Base-by-base conservation (phyloP, 1,140 invertebrate species). In the Agrilus planipennis region DNA sequence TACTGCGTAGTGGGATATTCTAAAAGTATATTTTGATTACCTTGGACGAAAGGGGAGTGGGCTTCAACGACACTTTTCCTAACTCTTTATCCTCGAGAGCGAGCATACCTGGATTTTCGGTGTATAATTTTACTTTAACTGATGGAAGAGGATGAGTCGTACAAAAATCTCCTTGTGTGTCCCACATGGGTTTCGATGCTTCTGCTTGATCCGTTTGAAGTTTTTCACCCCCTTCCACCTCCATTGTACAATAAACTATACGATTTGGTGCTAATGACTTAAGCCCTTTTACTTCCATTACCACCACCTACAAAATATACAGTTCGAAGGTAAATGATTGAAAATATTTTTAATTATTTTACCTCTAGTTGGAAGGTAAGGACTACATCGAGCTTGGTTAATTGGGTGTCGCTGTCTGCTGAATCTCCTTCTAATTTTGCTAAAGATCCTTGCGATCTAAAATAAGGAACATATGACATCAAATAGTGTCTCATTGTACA, bases 181-280 rank as follows among this genome's bases (percentile, higher is more conserved):
- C 89, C 89, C 89, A 94, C 91, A 91, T 89, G 35, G 94, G 94
- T 68, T 98, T 98, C 0, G 90, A 94, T 11, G 93, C 94, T 70
- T 99, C 93, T 2, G 94, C 93, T 67, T 98, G 93, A 71, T 98
- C 96, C 5, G 96, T 99, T 70, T 98, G 94, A 25, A 99, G 69
- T 65, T 99, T 99, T 60, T 97, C 92, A 27, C 92, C 90, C 41
- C 86, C 87, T 67, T 99, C 94, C 1, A 98, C 92, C 71, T 99
- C 95, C 96, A 99, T 99, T 16, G 94, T 99, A 65, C 96, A 99
- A 69, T 99, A 99, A 20, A 99, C 93, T 55, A 99, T 96, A 58
- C 93, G 77, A 72, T 94, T 98, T 11, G 91, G 83, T 49, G 92
- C 83, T 49, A 99, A 69, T 22, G 90, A 94, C 67, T 97, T 98